Conservation (phyloP, 2,888 invertebrate species). For the Eristalis intricaria region DNA sequence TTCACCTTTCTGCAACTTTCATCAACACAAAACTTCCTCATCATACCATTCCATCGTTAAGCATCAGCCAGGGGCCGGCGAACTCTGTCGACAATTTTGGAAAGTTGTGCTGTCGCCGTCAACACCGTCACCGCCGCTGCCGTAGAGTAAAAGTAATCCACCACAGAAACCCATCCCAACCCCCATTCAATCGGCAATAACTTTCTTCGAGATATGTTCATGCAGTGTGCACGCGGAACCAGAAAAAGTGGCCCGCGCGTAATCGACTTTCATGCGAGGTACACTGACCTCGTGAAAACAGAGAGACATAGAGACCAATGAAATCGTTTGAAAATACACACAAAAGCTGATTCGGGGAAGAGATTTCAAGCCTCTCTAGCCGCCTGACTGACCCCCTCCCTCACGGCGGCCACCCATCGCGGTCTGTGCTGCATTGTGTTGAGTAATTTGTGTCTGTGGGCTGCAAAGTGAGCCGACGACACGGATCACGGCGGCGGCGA, state of each 20-base stretch:
- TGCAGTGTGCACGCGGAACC: constrained; percentile 52
- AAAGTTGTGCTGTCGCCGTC: constrained; percentile 41
- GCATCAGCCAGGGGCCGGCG: constrained; percentile 45
- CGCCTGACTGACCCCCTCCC: background rate
- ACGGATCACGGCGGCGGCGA: background rate
- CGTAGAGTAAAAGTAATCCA: constrained; percentile 47
- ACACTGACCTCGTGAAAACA: constrained; percentile 47
- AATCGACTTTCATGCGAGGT: constrained; percentile 64
- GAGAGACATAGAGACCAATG: constrained; percentile 25
- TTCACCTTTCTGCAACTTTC: constrained; percentile 69
- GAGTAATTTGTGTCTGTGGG: constrained; percentile 35
- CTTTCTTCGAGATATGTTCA: constrained; percentile 61
- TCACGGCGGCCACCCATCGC: background rate
- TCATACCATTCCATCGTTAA: constrained; percentile 26
- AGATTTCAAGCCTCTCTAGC: background rate
- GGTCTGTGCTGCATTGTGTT: constrained; percentile 13
- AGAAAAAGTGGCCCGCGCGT: constrained; percentile 29
- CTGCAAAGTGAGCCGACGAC: constrained; percentile 10
- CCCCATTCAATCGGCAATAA: constrained; percentile 17
- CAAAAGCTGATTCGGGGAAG: constrained; percentile 34
- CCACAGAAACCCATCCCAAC: constrained; percentile 2
- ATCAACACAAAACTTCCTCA: constrained; percentile 60
- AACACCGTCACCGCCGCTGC: background rate
- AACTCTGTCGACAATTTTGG: constrained; percentile 51
- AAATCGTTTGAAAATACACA: constrained; percentile 58